phyloP scores from a whole-genome alignment of 1,140 invertebrate genomes.

The Pollicipes pollicipes region DNA sequence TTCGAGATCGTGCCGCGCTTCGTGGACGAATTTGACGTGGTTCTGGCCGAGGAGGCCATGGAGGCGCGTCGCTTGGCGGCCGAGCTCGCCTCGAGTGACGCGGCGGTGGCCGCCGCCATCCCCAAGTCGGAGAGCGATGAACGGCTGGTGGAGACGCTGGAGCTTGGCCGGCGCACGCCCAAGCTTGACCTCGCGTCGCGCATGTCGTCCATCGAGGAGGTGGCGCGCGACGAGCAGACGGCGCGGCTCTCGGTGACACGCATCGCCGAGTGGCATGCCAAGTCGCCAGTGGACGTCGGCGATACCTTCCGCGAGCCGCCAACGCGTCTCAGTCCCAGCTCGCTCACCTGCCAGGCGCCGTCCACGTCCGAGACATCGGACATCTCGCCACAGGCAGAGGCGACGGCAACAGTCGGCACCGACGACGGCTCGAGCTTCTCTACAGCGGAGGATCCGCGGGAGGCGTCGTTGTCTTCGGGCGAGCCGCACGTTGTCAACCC shows the following conservation, averaged over 20 bases:
- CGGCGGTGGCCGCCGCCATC: not conserved
- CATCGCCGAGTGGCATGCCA: not conserved
- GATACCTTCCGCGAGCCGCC: not conserved
- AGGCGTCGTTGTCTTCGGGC: not conserved
- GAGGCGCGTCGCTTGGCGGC: not conserved
- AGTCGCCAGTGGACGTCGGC: not conserved
- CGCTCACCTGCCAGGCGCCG: not conserved
- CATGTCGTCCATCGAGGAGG: not conserved
- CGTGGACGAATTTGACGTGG: not conserved
- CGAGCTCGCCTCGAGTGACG: not conserved
- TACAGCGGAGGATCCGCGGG: not conserved
- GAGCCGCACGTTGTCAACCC: too few species aligned
- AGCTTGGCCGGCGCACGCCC: not conserved
- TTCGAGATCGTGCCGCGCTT: not conserved
- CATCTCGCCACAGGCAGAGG: not conserved
- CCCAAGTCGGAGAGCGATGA: not conserved
- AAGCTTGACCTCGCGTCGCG: not conserved
- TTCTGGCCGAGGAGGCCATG: not conserved
- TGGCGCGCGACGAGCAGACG: not conserved
- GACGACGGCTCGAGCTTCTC: not conserved
- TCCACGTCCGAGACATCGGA: not conserved
- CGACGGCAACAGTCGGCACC: too few species aligned
- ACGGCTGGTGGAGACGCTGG: not conserved
- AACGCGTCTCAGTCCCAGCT: not conserved
- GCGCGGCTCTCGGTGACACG: not conserved